phyloP scores from a whole-genome alignment of 2,797 vertebrate genomes.

The Cyprinella venusta region DNA sequence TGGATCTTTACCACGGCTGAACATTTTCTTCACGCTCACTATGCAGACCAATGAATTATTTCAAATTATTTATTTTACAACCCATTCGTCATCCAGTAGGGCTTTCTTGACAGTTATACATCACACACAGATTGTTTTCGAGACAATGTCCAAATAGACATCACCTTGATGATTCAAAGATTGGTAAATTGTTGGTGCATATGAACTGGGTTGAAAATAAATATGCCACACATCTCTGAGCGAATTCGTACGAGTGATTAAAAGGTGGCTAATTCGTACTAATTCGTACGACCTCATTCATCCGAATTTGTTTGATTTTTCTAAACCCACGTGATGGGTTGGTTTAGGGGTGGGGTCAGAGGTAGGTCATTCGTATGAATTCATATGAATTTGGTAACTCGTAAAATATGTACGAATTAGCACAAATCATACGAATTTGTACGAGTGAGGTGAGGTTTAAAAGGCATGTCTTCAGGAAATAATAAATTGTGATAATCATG shows the following conservation, averaged over 20 bases:
- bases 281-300: no score
- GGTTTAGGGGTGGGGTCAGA: no score
- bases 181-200: background rate
- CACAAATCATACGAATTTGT: no score
- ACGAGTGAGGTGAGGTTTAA: no score
- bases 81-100: background rate
- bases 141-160: background rate
- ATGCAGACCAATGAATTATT: slow-evolving; percentile 76
- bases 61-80: background rate
- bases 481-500: background rate
- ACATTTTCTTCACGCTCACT: slow-evolving; percentile 75
- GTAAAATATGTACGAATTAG: no score
- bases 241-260: no score
- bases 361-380: no score
- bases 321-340: no score
- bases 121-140: background rate
- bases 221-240: background rate
- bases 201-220: background rate
- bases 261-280: no score
- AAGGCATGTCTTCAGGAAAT: background rate
- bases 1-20: slow-evolving; percentile 76
- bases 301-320: no score
- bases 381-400: no score
- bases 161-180: background rate
- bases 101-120: background rate